Evolutionary conservation across 2,797 vertebrate genomes (phyloP).

Genomic region (Anguilla marmorata): DNA sequence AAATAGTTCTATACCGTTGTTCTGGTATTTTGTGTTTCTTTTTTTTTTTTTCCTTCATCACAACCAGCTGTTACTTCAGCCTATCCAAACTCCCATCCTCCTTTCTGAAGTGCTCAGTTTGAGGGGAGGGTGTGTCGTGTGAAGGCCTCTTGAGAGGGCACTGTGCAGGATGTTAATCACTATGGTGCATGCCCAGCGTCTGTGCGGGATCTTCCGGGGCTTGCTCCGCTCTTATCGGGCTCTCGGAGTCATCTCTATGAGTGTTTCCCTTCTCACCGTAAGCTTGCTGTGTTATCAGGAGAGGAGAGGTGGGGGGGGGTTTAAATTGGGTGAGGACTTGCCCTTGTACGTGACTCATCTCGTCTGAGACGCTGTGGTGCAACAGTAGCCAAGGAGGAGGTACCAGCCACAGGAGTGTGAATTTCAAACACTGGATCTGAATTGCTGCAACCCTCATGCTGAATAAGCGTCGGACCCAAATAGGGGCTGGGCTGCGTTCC

Average conservation of each 20-base stretch:
- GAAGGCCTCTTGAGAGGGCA: neutral
- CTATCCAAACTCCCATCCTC: neutral
- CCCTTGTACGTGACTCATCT: slow-evolving; percentile 29
- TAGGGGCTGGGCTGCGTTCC: neutral
- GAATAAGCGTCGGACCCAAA: neutral
- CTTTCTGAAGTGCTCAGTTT: neutral
- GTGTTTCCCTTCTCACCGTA: neutral
- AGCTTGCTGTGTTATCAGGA: neutral
- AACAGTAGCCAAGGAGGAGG: neutral
- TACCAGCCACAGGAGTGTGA: neutral
- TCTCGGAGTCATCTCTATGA: neutral
- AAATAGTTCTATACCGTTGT: too few species aligned
- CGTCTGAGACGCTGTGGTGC: neutral
- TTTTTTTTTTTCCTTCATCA: neutral
- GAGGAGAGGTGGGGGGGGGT: neutral
- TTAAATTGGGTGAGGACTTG: neutral
- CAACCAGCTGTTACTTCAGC: neutral
- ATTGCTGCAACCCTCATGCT: neutral
- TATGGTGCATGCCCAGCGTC: neutral
- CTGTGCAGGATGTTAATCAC: neutral
- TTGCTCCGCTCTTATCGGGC: neutral
- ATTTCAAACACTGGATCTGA: neutral
- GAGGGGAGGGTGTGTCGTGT: neutral
- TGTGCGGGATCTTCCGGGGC: neutral
- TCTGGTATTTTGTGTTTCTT: too few species aligned